Base-by-base conservation (phyloP, 2,113 vertebrate species). In the Crotalus viridis region DNA sequence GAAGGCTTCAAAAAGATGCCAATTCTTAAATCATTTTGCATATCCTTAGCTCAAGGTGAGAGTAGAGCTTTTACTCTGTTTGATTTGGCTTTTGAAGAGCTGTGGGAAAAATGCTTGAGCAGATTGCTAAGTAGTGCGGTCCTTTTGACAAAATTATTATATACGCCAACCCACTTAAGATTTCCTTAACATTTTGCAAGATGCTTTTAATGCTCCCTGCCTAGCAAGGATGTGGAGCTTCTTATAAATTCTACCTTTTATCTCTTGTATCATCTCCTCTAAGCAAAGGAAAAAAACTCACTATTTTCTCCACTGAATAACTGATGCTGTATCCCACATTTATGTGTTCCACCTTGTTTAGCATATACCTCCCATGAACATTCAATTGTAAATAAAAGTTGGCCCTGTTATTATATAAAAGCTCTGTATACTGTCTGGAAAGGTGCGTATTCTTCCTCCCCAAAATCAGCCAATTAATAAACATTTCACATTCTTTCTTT, bases 21-120 rank as follows among this genome's bases (percentile, higher is more conserved):
- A 69, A 89, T 56, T 61, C 88, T 87, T 86, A 87, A 90, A 93
- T 64, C 87, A 90, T 95, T 91, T 93, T 74, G 95, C 94, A 85
- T 96, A 46, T 0, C 89, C 39, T n/a, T 61, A 69, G 57, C 0
- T 61, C 5, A 89, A 90, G n/a, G 0, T 64, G 8, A 87, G 6
- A 87, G 4, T 2, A 91, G 21, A 46, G 85, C 93, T 74, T n/a
- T 19, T 55, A 86, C 39, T 59, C 39, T n/a, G 13, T 54, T n/a
- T 15, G 74, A 81, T 21, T 89, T 74, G 51, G 48, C 21, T 89
- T 56, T 52, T 33, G 85, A 61, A 17, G 39, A 64, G 46, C 54
- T 64, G 12, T 22, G 33, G 33, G 0, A n/a, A 21, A 28, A 28
- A n/a, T 57, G 17, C 54, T 26, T 28, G 19, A 91, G 48, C 3